Evolutionary conservation across 2,888 invertebrate species (phyloP), one percentile per base, ranked within the genome.

Genomic region (Neocrepidodera transversa): DNA sequence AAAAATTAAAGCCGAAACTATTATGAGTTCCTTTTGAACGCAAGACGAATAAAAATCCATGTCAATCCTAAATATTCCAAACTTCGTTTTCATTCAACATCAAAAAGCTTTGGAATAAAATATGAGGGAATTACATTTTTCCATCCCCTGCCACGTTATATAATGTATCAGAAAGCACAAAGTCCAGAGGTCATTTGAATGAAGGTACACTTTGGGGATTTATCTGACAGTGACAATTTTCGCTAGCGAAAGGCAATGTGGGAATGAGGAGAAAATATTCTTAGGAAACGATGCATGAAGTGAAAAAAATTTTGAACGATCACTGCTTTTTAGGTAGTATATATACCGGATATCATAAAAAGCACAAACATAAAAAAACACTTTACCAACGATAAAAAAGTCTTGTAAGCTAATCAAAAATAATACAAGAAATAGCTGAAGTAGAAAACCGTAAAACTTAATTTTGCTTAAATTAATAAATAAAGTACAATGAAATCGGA

Each of bases 131-230:
- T 45, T 14, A 28, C 45, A 45, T 45, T 45, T 45, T 45, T 45
- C 28, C 45, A 45, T 45, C 26, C 16, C 13, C 26, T 26, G 28
- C 16, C 28, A 28, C 16, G 45, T 45, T 45, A 45, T 45, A 45
- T 45, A 45, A 45, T 45, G 30, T 45, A 45, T 28, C 43, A 13
- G 16, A 45, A 14, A 45, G 45, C 28, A 28, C 28, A 45, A 45
- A 45, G 45, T 45, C 45, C 45, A 45, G 28, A 45, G 45, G 45
- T 28, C 45, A 45, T 45, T 45, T 45, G 45, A 45, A 45, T 45
- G 10, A 16, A 28, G 45, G 45, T 30, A 26, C 45, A 45, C 45
- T 14, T 45, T 45, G 16, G 45, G 45, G 45, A 45, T 45, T 45
- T 16, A 45, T 45, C 26, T 28, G 45, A 28, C 45, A 45, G 45